A percentile compares a stretch with the other conserved stretches of the same genome.
phyloP scores from a whole-genome alignment of 2,113 vertebrate species.

The Thryonomys swinderianus region DNA sequence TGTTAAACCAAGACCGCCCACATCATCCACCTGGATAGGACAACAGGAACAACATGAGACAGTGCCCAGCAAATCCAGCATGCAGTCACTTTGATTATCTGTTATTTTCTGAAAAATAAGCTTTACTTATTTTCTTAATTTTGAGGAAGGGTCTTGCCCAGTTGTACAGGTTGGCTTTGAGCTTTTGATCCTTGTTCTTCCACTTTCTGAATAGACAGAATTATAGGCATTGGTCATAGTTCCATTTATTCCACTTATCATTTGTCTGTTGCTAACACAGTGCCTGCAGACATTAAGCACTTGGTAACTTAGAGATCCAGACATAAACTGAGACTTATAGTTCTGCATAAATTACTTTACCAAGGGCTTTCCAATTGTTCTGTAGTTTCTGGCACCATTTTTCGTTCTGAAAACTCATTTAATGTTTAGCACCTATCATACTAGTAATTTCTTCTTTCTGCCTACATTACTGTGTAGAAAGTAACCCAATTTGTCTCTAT shows the following conservation, averaged over 20 bases:
- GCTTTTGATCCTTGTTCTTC: not conserved
- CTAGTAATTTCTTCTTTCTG: not conserved
- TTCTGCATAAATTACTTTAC: conserved; percentile 30
- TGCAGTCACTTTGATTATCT: not conserved
- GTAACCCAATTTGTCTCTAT: not conserved
- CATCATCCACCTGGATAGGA: not conserved
- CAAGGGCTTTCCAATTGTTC: not conserved
- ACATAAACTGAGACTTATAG: not conserved
- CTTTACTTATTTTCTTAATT: not conserved
- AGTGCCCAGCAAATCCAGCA: not conserved
- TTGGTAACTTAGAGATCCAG: not conserved
- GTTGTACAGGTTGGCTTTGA: not conserved
- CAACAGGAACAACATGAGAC: not conserved
- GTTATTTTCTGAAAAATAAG: conserved; percentile 10
- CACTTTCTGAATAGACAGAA: not conserved
- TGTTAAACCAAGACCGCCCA: not conserved
- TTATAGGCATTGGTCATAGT: not conserved
- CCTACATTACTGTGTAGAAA: not conserved
- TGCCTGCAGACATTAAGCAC: not conserved
- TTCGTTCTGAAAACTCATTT: not conserved
- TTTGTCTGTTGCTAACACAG: not conserved
- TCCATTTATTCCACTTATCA: not conserved
- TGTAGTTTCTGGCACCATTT: not conserved
- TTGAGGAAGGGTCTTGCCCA: not conserved
- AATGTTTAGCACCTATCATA: not conserved